Percentiles rank a stretch among this genome's conserved stretches.
These are phyloP conservation scores for Marmota flaviventris DNA, from an alignment of 2,113 vertebrate species.

Conservation along the genomic window DNA sequence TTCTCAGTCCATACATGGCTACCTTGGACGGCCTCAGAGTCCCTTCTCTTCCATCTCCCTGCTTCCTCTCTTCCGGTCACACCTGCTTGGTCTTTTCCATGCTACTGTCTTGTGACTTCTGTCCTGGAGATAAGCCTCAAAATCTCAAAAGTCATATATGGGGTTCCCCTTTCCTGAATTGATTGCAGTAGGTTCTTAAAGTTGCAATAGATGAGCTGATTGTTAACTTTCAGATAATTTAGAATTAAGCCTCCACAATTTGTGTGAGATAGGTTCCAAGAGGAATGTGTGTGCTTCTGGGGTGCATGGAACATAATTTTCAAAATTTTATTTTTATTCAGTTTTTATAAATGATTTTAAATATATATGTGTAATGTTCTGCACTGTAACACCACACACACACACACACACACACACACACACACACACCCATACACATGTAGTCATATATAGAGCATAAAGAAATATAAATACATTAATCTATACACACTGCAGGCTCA, in stretches of 20 bases:
- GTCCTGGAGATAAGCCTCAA: neutral
- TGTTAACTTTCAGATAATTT: neutral
- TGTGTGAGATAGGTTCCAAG: neutral
- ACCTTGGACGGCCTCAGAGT: neutral
- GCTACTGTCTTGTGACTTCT: neutral
- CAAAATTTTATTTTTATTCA: neutral
- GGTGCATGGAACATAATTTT: neutral
- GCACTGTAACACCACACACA: neutral
- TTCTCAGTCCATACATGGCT: neutral
- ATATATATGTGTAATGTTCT: neutral
- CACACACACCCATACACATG: neutral
- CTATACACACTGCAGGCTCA: neutral
- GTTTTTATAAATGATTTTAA: neutral
- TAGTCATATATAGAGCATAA: neutral
- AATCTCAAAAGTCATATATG: neutral
- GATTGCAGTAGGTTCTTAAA: accelerated
- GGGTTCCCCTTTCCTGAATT: neutral
- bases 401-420: too few relatives aligned
- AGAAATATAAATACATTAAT: neutral
- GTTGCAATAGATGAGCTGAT: neutral
- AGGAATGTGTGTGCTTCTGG: neutral
- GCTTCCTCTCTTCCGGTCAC: neutral
- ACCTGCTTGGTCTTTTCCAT: neutral
- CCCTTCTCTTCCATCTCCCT: neutral
- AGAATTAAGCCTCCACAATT: neutral